Evolutionary conservation across 2,888 invertebrate species (phyloP), one percentile per base, ranked within the genome.

Genomic region (Xylophagus ater): DNA sequence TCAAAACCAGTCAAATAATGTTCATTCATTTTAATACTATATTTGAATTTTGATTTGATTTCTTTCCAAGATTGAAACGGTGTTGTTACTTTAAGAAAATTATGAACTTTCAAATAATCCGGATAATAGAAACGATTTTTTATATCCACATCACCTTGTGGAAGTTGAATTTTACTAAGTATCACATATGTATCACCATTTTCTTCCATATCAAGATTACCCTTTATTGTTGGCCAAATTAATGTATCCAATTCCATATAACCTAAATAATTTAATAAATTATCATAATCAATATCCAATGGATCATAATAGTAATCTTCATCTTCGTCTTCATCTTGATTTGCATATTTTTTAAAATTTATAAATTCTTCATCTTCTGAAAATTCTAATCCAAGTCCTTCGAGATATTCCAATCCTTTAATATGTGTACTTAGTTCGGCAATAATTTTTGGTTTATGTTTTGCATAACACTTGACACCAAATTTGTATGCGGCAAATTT

Each of bases 401-500:
- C 25, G n/a, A n/a, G n/a, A n/a, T n/a, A n/a, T n/a, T 40, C 34
- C 34, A 34, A 21, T 10, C 34, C 34, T 9, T 34, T 28, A 2
- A 26, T 28, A 14, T 28, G 26, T 15, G 34, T 30, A 15, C 57
- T 57, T 23, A 65, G 44, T 32, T 60, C 51, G 21, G 55, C 57
- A 7, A 64, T 52, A 15, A 64, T 42, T 29, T 59, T 56, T 2
- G 60, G 55, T 41, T 63, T 64, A 2, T 59, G 58, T 20, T 58
- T 53, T 0, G 58, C 62, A 35, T 58, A 51, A 8, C 61, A 43
- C 38, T 57, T 56, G 3, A 59, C 34, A 0, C 65, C 66, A 41
- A 75, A 71, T 68, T 79, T 81, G 52, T 77, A 75, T 46, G 74
- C 72, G 2, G 81, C 80, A 25, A 86, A 58, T 50, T 76, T 72